Percentiles rank a stretch among this genome's conserved stretches.
Evolutionary conservation across 2,797 vertebrate genomes (phyloP).

Genomic region (Syngnathus acus): DNA sequence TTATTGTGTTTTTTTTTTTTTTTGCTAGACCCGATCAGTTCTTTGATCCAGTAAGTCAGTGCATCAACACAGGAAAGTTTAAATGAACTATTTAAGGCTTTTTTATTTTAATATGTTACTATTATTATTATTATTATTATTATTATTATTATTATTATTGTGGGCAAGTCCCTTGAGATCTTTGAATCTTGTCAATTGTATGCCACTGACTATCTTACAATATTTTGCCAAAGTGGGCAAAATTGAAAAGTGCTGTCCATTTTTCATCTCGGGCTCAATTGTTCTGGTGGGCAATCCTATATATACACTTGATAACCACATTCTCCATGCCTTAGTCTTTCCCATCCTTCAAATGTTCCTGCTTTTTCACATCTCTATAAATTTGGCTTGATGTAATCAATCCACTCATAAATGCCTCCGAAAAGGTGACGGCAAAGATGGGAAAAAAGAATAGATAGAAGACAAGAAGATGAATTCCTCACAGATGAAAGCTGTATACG

Average conservation of each 20-base stretch:
- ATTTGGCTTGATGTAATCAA: conserved; percentile 43
- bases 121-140: too few species aligned
- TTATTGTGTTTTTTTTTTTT: neutral
- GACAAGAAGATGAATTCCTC: conserved; percentile 37
- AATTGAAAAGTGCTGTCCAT: conserved; percentile 21
- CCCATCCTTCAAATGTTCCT: conserved; percentile 9
- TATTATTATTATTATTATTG: too few species aligned
- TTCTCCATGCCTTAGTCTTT: conserved; percentile 21
- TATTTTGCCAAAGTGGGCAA: conserved; percentile 4
- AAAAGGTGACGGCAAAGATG: conserved; percentile 27
- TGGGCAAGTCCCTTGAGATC: neutral
- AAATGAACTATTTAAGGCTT: too few species aligned
- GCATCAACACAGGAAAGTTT: too few species aligned
- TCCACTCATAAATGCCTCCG: conserved; percentile 49
- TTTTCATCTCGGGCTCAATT: conserved; percentile 48
- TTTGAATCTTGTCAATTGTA: neutral
- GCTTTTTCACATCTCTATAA: conserved; percentile 36
- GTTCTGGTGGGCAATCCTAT: conserved; percentile 26
- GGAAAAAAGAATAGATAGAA: conserved; percentile 24
- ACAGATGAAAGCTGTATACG: conserved; percentile 47
- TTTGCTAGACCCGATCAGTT: neutral
- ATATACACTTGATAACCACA: conserved; percentile 13
- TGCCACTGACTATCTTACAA: neutral
- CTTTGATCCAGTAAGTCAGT: neutral
- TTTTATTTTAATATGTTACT: too few species aligned